Base-by-base conservation (phyloP, 2,888 invertebrate genomes). In the Drosophila anomelani region DNA sequence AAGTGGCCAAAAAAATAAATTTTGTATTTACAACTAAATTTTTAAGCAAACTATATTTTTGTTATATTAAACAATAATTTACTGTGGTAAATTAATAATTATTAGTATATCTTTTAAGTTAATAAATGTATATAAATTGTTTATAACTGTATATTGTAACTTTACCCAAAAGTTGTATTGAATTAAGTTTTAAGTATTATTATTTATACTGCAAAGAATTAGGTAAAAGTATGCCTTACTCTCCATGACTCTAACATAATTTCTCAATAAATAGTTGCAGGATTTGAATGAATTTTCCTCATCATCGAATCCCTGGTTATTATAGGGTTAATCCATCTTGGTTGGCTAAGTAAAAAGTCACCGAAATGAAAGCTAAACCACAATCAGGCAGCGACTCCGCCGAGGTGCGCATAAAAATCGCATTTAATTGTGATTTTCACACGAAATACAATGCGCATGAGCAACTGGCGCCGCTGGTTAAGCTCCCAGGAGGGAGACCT, bases 351-450 rank as follows among this genome's bases (percentile, higher is more conserved):
- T 36, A 53, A 53, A 53, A 46, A 46, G 68, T 69, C 69, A 57
- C 68, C 41, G 64, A 78, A 85, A 79, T 76, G 81, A 81, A 85
- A 85, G 85, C 81, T 78, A 71, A 85, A 67, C 80, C 77, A 56
- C 67, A 73, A 67, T 53, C 63, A 59, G 39, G 34, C 59, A 55
- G 10, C 57, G 62, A 44, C 75, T 20, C 49, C 17, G 66, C 47
- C 47, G 78, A 84, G 85, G 88, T 85, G 84, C 85, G 81, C 84
- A 84, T 82, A 88, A 87, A 88, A 90, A 90, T 88, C 79, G 85
- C 91, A 91, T 89, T 90, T 91, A 90, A 90, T 90, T 90, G 90
- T 85, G 85, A 91, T 90, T 91, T 91, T 91, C 90, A 91, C 90
- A 90, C 90, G 91, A 90, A 90, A 78, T 75, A 84, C 81, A 82